Evolutionary conservation across 2,888 invertebrate species (phyloP), one percentile per base, ranked within the genome.

Genomic region (Cheilosia vernalis): DNA sequence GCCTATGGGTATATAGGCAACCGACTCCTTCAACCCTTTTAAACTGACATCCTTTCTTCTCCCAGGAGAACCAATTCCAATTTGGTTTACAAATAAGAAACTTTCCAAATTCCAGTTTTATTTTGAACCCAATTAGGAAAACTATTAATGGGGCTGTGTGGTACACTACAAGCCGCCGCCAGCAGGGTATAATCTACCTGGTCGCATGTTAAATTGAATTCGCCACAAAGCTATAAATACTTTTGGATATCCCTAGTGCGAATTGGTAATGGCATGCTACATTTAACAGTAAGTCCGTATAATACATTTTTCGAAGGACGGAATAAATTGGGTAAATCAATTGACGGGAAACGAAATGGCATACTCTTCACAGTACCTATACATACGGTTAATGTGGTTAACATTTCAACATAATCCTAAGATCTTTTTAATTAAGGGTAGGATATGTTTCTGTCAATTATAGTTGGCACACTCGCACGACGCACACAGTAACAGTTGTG

Each of bases 321-420:
- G 76, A 47, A 47, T 49, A 61, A 67, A 67, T 67, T 53, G 55
- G 60, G 47, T 73, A n/a, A 76, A 27, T 56, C 47, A 67, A 73
- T 66, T 44, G 76, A 70, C 42, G 21, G 60, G 40, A 73, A 61
- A 27, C 67, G 47, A 74, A 73, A 74, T 74, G 47, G 53, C 73
- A 69, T 60, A 51, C 37, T 4, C 37, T 60, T 44, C 4, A 13
- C 37, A 13, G 13, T 37, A 10, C 33, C 33, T 6, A 9, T 9
- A 30, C 9, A 69, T 30, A 33, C 19, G 30, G 17, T 30, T 40
- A 30, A 15, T 64, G 37, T 13, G 61, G 27, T 67, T 55, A 9
- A 17, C 27, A 30, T 61, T 61, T 61, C 21, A 49, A 42, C 60
- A 70, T 40, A 60, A 9, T 37, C 40, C 2, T 42, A 63, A 61